Evolutionary conservation across 2,113 vertebrate species (phyloP).

Genomic region (Okapia johnstoni): DNA sequence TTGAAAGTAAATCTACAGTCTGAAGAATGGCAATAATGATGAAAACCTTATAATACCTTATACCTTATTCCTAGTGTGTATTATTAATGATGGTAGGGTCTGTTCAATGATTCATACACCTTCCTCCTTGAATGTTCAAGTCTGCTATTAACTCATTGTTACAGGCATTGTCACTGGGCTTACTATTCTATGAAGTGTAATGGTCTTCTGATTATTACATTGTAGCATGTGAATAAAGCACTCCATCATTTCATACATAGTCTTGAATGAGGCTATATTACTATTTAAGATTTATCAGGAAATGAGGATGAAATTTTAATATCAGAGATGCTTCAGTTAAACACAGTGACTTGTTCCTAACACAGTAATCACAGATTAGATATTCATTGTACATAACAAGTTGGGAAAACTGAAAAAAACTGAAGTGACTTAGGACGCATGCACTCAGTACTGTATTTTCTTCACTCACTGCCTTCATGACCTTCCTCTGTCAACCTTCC

Average conservation of each 20-base stretch:
- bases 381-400: neutral
- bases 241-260: neutral
- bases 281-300: slow-evolving; percentile 33
- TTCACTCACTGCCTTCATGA: neutral
- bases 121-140: slow-evolving; percentile 27
- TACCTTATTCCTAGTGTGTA: slow-evolving; percentile 50
- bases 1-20: slow-evolving; percentile 43
- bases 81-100: slow-evolving; percentile 60
- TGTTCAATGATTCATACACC: slow-evolving; percentile 53
- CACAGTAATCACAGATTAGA: neutral
- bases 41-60: slow-evolving; percentile 45
- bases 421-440: neutral
- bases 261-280: neutral
- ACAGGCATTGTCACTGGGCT: slow-evolving; percentile 43
- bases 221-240: slow-evolving; percentile 54
- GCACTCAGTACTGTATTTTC: neutral
- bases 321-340: slow-evolving; percentile 51
- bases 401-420: slow-evolving; percentile 14
- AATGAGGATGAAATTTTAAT: slow-evolving; percentile 57
- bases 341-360: neutral
- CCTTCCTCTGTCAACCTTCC: neutral
- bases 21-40: neutral
- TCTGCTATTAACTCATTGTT: slow-evolving; percentile 58
- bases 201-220: slow-evolving; percentile 71
- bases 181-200: slow-evolving; percentile 39